A percentile compares a stretch with the other conserved stretches of the same genome.
Conservation (phyloP, 2,113 vertebrate genomes). For the Triplophysa siluroides region DNA sequence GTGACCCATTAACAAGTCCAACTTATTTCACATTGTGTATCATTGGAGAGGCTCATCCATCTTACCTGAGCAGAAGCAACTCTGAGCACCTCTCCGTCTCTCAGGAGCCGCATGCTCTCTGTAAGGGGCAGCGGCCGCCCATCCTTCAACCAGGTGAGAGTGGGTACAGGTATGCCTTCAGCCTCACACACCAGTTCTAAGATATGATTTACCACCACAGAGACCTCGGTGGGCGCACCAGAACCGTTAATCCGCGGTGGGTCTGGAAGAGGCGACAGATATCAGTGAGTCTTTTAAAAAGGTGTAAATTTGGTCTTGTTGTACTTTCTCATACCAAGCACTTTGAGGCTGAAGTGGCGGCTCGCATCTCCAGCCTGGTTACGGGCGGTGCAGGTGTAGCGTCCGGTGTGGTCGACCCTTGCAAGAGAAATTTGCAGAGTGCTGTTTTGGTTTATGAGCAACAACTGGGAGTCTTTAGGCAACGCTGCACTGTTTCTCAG, state of each 20-base stretch:
- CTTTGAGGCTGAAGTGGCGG: slow-evolving; percentile 85
- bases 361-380: slow-evolving; percentile 86
- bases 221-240: slow-evolving; percentile 77
- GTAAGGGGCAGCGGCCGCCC: slow-evolving; percentile 83
- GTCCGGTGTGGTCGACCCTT: slow-evolving; percentile 74
- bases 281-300: neutral
- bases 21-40: neutral
- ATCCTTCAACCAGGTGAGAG: slow-evolving; percentile 93
- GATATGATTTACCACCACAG: slow-evolving; percentile 83
- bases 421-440: slow-evolving; percentile 76
- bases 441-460: slow-evolving; percentile 75
- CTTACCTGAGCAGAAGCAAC: slow-evolving; percentile 85
- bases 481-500: slow-evolving; percentile 76
- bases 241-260: slow-evolving; percentile 89
- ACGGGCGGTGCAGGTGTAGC: slow-evolving; percentile 84
- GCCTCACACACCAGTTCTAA: slow-evolving; percentile 86
- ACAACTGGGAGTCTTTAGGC: slow-evolving; percentile 57
- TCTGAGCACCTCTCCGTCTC: slow-evolving; percentile 78
- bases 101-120: slow-evolving; percentile 74
- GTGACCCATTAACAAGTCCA: neutral
- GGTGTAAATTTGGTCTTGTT: neutral
- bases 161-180: slow-evolving; percentile 85
- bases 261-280: slow-evolving; percentile 71
- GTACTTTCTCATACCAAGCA: slow-evolving; percentile 79
- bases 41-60: neutral